Conservation (phyloP, 2,113 vertebrate genomes). For the Passer montanus region DNA sequence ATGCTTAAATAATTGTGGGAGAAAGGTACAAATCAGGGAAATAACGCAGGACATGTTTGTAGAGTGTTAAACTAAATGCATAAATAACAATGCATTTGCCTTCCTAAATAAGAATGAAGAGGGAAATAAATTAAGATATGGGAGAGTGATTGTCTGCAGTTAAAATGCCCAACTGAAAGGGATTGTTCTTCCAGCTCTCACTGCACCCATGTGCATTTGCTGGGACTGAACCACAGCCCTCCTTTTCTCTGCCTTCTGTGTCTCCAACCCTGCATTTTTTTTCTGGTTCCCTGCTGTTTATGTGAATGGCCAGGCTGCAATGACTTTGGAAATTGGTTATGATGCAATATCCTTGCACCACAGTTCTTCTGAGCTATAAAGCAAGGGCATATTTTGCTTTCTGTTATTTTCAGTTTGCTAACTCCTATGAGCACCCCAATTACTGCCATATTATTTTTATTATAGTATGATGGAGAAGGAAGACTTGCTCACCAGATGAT, state of each 20-base stretch:
- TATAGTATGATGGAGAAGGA: too few species aligned
- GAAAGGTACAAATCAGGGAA: neutral
- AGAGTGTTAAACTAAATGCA: neutral
- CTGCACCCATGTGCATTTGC: fast-evolving
- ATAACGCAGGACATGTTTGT: neutral
- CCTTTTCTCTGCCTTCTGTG: neutral
- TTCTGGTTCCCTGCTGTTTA: neutral
- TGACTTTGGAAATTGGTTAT: neutral
- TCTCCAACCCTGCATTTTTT: neutral
- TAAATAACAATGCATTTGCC: neutral
- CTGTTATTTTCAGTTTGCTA: neutral
- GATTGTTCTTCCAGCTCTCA: neutral
- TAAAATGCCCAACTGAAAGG: neutral
- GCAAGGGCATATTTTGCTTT: neutral
- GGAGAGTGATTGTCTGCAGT: neutral
- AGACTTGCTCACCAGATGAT: too few species aligned
- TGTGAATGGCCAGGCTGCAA: neutral
- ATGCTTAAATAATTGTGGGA: neutral
- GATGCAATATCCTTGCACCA: neutral
- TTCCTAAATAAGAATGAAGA: neutral
- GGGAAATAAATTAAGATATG: neutral
- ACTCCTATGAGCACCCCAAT: neutral
- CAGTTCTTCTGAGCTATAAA: neutral
- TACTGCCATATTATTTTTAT: neutral
- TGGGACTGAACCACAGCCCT: neutral